Evolutionary conservation across 2,888 invertebrate genomes (phyloP), one percentile per base, ranked within the genome.

Genomic region (Poecilobothrus nobilitatus): DNA sequence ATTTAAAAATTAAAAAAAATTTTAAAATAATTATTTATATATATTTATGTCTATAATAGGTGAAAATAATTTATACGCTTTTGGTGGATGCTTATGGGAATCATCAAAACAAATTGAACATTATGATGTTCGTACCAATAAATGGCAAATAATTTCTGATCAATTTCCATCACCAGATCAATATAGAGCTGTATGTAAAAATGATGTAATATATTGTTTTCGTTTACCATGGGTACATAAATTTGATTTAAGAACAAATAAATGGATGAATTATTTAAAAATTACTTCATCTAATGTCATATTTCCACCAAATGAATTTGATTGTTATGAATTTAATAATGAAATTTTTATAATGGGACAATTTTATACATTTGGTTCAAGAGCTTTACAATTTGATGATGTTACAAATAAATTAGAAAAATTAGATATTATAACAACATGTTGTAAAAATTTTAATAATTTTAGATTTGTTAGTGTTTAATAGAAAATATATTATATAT

Each of bases 241-340:
- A 53, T 53, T 53, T 53, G 53, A 53, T 53, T 53, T 53, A 6
- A 53, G n/a, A 53, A 53, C 18, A 18, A 53, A 53, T 53, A 53
- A 53, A 53, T 53, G 53, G 53, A 18, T 53, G 53, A 18, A 53
- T 12, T 18, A 4, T 53, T 53, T 18, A 18, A 53, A 53, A 18
- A n/a, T 53, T 18, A 2, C 53, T 15, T 53, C 53, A 53, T 1
- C 53, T 2, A 53, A 53, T 53, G 53, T 53, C 1, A 53, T 53
- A 15, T 53, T 53, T 53, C 53, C 53, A 53, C 53, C 53, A 53
- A 53, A 53, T 53, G 53, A 53, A 53, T 53, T 53, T 53, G 53
- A 53, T 53, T 53, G 53, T n/a, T 2, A 15, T 53, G 53, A 53
- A 18, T 53, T 53, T 5, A 53, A 53, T 53, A 18, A 53, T 53